A percentile compares a stretch with the other conserved stretches of the same genome.
These are phyloP conservation scores for Candidula unifasciata DNA, from an alignment of 2,888 invertebrate species.

Conservation along the genomic window DNA sequence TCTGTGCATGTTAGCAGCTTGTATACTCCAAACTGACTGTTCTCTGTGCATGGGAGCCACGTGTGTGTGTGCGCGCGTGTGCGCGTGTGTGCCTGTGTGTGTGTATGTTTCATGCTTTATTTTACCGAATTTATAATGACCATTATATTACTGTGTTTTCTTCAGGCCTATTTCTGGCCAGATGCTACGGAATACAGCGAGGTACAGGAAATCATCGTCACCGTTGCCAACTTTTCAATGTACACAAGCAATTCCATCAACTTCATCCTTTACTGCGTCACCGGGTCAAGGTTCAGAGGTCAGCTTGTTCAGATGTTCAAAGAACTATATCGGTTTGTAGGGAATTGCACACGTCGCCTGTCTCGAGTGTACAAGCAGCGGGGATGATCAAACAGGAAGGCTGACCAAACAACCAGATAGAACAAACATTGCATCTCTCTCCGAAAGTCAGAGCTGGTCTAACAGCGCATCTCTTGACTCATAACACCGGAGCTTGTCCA, in stretches of 20 bases:
- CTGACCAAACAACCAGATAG: too few relatives aligned
- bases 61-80: too few relatives aligned
- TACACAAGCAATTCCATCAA: constrained; percentile 48
- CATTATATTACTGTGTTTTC: background rate
- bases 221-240: constrained; percentile 45
- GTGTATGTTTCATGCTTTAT: background rate
- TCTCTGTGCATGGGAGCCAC: too few relatives aligned
- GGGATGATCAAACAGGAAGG: too few relatives aligned
- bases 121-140: background rate
- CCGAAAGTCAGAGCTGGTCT: too few relatives aligned
- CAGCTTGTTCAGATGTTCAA: constrained; percentile 31
- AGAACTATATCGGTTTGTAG: background rate
- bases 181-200: background rate
- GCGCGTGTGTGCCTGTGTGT: background rate
- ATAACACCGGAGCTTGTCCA: too few relatives aligned
- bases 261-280: constrained; percentile 49
- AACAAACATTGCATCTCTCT: too few relatives aligned
- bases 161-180: constrained; percentile 30
- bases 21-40: too few relatives aligned
- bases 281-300: constrained; percentile 44
- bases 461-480: too few relatives aligned
- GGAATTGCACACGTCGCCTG: background rate
- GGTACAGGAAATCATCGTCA: constrained; percentile 17
- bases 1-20: too few relatives aligned
- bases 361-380: background rate